A percentile compares a stretch with the other conserved stretches of the same genome.
Conservation (phyloP, 2,888 invertebrate species). For the Ceriagrion tenellum region DNA sequence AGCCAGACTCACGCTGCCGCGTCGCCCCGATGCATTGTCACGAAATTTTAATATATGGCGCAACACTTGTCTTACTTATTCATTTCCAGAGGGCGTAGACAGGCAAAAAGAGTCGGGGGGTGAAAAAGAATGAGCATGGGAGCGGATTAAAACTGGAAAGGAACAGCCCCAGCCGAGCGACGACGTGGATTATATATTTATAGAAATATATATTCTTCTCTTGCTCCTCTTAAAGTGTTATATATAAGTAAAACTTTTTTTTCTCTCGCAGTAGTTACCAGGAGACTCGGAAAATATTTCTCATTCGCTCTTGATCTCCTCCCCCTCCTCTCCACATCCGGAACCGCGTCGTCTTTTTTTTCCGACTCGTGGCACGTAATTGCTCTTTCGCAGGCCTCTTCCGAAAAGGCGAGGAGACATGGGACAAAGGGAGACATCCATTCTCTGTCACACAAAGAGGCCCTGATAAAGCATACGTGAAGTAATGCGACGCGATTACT, state of each 20-base stretch:
- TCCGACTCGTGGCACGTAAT: neutral
- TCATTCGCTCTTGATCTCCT: neutral
- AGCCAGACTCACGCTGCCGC: neutral
- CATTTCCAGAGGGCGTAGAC: neutral
- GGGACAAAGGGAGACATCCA: neutral
- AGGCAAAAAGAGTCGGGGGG: neutral
- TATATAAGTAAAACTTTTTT: neutral
- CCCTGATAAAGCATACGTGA: neutral
- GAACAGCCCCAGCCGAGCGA: neutral
- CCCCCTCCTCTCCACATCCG: neutral
- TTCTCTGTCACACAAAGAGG: neutral
- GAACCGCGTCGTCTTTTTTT: neutral
- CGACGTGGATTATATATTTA: neutral
- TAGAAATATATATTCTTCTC: neutral
- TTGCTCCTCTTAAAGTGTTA: neutral
- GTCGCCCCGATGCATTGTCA: neutral
- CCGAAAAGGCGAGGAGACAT: neutral
- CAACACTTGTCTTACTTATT: slow-evolving; percentile 1
- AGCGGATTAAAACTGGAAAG: slow-evolving; percentile 5
- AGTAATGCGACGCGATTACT: no score
- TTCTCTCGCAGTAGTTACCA: neutral
- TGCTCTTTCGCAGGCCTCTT: neutral
- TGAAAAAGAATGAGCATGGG: neutral
- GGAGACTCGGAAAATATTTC: neutral
- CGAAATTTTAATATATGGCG: neutral